phyloP scores from a whole-genome alignment of 2,113 vertebrate genomes.

The Thamnophis sirtalis region DNA sequence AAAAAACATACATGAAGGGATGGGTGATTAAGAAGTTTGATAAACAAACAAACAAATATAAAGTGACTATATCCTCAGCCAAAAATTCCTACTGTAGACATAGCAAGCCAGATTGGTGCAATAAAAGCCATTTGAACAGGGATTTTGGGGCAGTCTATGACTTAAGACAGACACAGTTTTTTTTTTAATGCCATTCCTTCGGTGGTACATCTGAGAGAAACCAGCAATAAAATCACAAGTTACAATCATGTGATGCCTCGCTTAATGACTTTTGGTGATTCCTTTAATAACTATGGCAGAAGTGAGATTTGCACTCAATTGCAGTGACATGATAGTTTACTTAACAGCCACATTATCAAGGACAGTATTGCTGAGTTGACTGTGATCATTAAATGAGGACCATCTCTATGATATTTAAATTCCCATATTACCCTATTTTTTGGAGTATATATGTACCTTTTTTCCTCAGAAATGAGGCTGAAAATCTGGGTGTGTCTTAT shows the following conservation, averaged over 20 bases:
- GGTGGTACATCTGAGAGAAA: background rate
- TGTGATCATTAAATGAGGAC: background rate
- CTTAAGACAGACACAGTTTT: background rate
- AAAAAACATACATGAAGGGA: background rate
- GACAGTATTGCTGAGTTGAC: background rate
- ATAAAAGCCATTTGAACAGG: background rate
- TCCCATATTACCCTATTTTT: background rate
- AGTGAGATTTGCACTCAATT: background rate
- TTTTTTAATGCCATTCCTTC: background rate
- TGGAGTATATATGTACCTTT: too few relatives aligned
- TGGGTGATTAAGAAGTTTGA: background rate
- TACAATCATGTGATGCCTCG: background rate
- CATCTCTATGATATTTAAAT: background rate
- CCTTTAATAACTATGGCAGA: background rate
- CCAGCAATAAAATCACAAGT: background rate
- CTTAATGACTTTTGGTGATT: background rate
- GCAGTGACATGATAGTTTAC: background rate
- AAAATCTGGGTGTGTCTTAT: too few relatives aligned
- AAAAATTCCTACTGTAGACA: background rate
- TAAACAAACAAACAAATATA: background rate
- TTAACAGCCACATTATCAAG: background rate
- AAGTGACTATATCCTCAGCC: background rate
- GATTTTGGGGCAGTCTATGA: background rate
- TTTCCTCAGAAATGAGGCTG: too few relatives aligned
- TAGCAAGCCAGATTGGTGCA: background rate